phyloP scores from a whole-genome alignment of 2,113 vertebrate genomes.

The Gadus macrocephalus region DNA sequence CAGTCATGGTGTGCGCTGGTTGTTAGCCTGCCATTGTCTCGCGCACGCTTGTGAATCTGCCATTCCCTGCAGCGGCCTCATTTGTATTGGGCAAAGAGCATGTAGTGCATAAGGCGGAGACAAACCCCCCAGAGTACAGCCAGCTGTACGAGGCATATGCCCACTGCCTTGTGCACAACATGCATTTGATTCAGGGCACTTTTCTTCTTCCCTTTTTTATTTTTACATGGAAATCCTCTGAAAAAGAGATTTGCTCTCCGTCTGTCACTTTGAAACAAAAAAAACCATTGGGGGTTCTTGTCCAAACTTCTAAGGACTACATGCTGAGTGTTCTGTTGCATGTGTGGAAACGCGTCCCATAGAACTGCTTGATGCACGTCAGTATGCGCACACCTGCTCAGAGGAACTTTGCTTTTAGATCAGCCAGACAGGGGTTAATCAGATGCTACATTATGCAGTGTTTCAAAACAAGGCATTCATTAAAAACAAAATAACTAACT shows the following conservation, averaged over 20 bases:
- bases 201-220: conserved; percentile 8
- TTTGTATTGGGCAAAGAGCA: conserved; percentile 51
- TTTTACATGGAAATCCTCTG: conserved; percentile 10
- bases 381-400: not conserved
- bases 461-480: not conserved
- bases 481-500: not conserved
- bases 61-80: conserved; percentile 48
- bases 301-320: not conserved
- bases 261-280: conserved; percentile 26
- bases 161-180: conserved; percentile 20
- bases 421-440: not conserved
- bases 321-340: too few relatives aligned
- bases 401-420: not conserved
- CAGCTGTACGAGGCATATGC: conserved; percentile 58
- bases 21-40: conserved; percentile 25
- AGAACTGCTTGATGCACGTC: not conserved
- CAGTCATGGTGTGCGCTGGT: conserved; percentile 11
- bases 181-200: conserved; percentile 18
- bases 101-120: conserved; percentile 45
- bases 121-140: conserved; percentile 43
- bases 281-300: conserved; percentile 16
- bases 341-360: too few relatives aligned
- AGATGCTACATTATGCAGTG: not conserved
- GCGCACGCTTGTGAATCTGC: conserved; percentile 30
- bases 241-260: not conserved